Evolutionary conservation across 2,113 vertebrate species (phyloP).

Genomic region (Hyla sarda): DNA sequence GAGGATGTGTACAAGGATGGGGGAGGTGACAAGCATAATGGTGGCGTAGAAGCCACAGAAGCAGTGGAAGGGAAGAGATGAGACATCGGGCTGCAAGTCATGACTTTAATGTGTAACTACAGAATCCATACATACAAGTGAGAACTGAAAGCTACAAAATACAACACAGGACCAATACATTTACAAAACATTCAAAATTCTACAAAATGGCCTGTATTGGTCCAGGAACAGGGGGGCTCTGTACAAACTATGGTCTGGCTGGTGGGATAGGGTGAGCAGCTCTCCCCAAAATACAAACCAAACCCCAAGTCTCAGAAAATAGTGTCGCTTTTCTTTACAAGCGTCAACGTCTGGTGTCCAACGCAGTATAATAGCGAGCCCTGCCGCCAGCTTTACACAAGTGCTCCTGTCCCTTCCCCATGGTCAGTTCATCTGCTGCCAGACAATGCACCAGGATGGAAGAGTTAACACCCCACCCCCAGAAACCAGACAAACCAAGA

Average conservation of each 20-base stretch:
- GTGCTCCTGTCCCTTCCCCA: not conserved
- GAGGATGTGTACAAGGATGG: too few relatives aligned
- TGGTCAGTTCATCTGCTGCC: not conserved
- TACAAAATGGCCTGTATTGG: conserved; percentile 92
- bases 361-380: not conserved
- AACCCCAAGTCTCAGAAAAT: conserved; percentile 73
- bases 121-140: conserved; percentile 93
- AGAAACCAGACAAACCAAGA: conserved; percentile 74
- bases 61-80: not conserved
- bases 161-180: conserved; percentile 95
- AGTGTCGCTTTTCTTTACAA: conserved; percentile 69
- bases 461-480: conserved; percentile 68
- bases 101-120: conserved; percentile 93
- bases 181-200: conserved; percentile 97
- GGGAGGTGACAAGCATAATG: too few relatives aligned
- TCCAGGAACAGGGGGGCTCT: conserved; percentile 35
- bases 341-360: conserved; percentile 13
- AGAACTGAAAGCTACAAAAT: conserved; percentile 97
- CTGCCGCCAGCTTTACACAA: not conserved
- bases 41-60: too few relatives aligned
- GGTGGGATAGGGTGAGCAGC: conserved; percentile 57
- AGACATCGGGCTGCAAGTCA: conserved; percentile 71
- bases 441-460: not conserved
- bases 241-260: conserved; percentile 41
- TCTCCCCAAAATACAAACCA: conserved; percentile 23